A percentile compares a stretch with the other conserved stretches of the same genome.
Conservation (phyloP, 2,888 invertebrate genomes). For the Tetranychus piercei region DNA sequence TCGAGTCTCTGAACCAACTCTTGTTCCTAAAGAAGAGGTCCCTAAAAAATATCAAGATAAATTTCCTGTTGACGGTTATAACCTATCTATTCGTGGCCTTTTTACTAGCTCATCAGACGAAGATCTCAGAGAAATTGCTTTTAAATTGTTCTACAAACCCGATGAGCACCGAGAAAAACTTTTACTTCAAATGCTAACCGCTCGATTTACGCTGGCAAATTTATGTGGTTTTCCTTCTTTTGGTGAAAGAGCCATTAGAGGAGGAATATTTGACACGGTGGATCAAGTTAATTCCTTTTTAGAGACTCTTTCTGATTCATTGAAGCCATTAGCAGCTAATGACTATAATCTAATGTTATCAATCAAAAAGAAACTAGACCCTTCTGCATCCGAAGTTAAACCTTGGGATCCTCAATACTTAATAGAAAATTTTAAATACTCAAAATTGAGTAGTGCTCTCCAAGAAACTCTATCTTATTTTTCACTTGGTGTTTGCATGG, state of each 20-base stretch:
- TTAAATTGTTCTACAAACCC: constrained; percentile 62
- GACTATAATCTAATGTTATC: constrained; percentile 46
- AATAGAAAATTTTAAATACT: constrained; percentile 33
- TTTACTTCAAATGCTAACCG: constrained; percentile 50
- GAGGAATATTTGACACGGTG: constrained; percentile 50
- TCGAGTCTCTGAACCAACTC: not conserved
- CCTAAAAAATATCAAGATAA: constrained; percentile 51
- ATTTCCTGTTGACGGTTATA: constrained; percentile 48
- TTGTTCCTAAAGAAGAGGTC: constrained; percentile 32
- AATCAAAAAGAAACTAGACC: constrained; percentile 14
- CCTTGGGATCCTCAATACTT: constrained; percentile 79
- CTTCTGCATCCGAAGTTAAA: constrained; percentile 28
- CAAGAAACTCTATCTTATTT: constrained; percentile 49
- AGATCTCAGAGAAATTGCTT: constrained; percentile 62
- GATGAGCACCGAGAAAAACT: constrained; percentile 54
- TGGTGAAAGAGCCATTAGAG: constrained; percentile 47
- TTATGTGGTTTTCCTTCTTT: constrained; percentile 76
- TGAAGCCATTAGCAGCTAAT: constrained; percentile 48
- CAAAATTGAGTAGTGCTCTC: constrained; percentile 26
- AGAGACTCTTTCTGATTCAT: constrained; percentile 49
- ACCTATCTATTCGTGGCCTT: constrained; percentile 56
- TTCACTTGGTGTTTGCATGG: constrained; percentile 86
- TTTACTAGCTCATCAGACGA: constrained; percentile 64
- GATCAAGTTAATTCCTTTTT: constrained; percentile 60
- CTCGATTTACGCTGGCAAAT: constrained; percentile 57